Evolutionary conservation across 2,113 vertebrate species (phyloP), one percentile per base, ranked within the genome.

Genomic region (Eurypyga helias): DNA sequence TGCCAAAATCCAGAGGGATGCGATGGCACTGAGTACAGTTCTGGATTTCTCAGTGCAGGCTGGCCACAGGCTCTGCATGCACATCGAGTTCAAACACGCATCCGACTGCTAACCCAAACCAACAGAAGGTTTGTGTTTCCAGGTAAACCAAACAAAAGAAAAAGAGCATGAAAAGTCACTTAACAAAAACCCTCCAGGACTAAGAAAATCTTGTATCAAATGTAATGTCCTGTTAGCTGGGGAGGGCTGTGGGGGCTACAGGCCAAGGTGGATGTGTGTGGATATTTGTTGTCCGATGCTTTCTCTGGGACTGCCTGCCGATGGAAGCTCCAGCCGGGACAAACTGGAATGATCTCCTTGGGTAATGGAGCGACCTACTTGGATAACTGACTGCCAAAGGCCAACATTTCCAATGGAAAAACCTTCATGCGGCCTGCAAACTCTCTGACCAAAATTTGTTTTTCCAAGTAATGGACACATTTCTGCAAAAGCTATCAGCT

Each of bases 401-500:
- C 29, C 45, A 49, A 7, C 25, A 13, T 18, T 66, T 57, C 51
- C 45, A 61, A 41, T 15, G 21, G 29, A 76, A 87, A 80, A 93
- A 80, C 61, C 76, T 46, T 80, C 25, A 25, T 73, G 83, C 17
- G 7, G n/a, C 49, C 86, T 86, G 86, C 83, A 92, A 96, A 77
- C 25, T 86, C 52, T 60, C 58, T 65, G 79, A 66, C 71, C 77
- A 31, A 69, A 79, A 13, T 41, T 33, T 83, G 12, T 52, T 96
- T 90, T 86, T 67, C 41, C 66, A 83, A 85, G 29, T 65, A 93
- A 92, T n/a, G 73, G 52, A 87, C 62, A 66, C 1, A 45, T 60
- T 93, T 92, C 92, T 97, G 92, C 45, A 92, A 95, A 97, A 94
- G 21, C 61, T 67, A 86, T 93, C 43, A 83, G 17, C 52, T 93